phyloP scores from a whole-genome alignment of 2,888 invertebrate species.

The Tetheella fluctuosa region DNA sequence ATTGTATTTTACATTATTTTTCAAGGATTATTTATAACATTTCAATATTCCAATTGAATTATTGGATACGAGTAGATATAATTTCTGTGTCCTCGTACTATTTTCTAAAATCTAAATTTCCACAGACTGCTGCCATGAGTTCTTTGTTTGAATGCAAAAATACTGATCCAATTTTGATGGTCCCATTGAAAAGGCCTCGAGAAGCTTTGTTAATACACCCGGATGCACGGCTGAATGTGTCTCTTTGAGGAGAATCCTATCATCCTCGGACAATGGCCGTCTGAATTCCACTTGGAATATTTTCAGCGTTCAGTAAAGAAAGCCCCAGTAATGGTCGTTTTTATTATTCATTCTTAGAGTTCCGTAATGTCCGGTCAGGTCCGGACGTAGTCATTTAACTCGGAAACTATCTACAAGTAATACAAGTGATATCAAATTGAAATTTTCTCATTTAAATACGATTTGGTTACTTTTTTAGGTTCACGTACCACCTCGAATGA shows the following conservation, averaged over 20 bases:
- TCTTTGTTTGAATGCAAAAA: not conserved
- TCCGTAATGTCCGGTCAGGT: no score
- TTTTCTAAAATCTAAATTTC: not conserved
- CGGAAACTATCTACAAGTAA: no score
- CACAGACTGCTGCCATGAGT: not conserved
- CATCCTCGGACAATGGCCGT: constrained; percentile 5
- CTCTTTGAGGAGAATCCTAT: not conserved
- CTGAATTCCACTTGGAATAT: constrained; percentile 3
- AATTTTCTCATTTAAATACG: no score
- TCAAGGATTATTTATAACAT: no score
- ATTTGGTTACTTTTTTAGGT: no score
- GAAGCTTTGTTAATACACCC: not conserved
- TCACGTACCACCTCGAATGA: no score
- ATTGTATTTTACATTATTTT: no score
- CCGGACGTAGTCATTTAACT: no score
- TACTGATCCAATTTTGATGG: not conserved
- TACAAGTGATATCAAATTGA: no score
- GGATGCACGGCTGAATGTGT: constrained; percentile 4
- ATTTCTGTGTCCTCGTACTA: no score
- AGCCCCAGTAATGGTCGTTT: not conserved
- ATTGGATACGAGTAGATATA: no score
- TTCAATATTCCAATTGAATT: no score
- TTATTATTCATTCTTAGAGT: not conserved
- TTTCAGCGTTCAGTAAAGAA: not conserved
- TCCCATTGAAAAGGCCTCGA: not conserved